Conservation (phyloP, 1,140 invertebrate species). For the Diachasma alloeum region DNA sequence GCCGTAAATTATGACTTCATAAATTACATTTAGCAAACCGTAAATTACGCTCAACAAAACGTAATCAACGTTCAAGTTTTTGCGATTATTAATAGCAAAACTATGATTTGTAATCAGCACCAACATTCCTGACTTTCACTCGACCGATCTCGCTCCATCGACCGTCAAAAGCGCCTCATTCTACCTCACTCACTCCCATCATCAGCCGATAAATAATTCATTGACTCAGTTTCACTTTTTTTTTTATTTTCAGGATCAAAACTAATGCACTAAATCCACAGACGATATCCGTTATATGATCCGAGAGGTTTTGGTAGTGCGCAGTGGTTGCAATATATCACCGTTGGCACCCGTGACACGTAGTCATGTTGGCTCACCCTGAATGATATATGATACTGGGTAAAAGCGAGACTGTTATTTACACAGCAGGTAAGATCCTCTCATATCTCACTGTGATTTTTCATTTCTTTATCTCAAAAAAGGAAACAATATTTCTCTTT, state of each 20-base stretch:
- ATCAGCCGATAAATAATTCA: background rate
- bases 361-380: slow-evolving; percentile 16
- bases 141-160: too few species aligned
- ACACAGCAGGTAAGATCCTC: slow-evolving; percentile 17
- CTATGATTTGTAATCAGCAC: too few species aligned
- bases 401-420: slow-evolving; percentile 15
- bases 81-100: too few species aligned
- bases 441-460: background rate
- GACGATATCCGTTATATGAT: background rate
- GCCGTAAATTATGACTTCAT: too few species aligned
- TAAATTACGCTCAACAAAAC: too few species aligned
- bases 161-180: background rate
- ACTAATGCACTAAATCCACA: slow-evolving; percentile 1
- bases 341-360: background rate
- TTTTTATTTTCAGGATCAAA: background rate
- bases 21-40: too few species aligned
- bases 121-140: too few species aligned
- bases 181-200: background rate
- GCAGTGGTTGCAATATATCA: slow-evolving; percentile 9
- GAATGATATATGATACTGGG: slow-evolving; percentile 19
- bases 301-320: background rate
- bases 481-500: background rate
- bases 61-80: too few species aligned
- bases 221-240: background rate
- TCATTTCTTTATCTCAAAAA: background rate